Evolutionary conservation across 37 sponge, comb jelly and placozoan species (phyloP), one percentile per base, ranked within the genome.

Genomic region (Hexactinellida sp.): DNA sequence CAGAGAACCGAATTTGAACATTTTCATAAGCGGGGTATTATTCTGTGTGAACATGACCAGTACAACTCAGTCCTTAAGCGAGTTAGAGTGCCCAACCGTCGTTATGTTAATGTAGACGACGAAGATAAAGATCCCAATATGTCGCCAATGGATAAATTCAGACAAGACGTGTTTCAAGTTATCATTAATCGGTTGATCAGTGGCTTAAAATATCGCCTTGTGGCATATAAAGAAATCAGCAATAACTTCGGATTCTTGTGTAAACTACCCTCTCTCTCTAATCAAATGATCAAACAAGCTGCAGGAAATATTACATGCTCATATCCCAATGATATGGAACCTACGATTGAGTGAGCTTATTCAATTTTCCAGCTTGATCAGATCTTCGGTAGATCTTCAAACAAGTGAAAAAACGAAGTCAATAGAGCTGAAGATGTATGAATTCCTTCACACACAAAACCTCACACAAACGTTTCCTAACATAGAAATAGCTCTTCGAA

Each of bases 101-200:
- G 76, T 63, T 63, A 63, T 63, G 25, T 63, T 63, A 23, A 63
- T 63, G 76, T 63, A 63, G 76, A 63, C 13, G 76, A 63, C 76
- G 76, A 28, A 63, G 34, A 63, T 63, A 23, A 63, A 63, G 76
- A 63, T 63, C 76, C 19, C 76, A 63, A 63, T 10, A 63, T 63
- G 76, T 63, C 76, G 76, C 76, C 76, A 63, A 63, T 63, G 76
- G 76, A 63, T n/a, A n/a, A n/a, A n/a, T n/a, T n/a, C n/a, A n/a
- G n/a, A n/a, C n/a, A n/a, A n/a, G n/a, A n/a, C n/a, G n/a, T n/a
- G n/a, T n/a, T n/a, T n/a, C n/a, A n/a, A n/a, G n/a, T n/a, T n/a
- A n/a, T n/a, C n/a, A n/a, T n/a, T n/a, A n/a, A 16, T 41, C 47
- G 13, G 47, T 41, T 41, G 47, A 41, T 41, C 47, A 41, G 47